Percentiles rank a stretch among this genome's conserved stretches.
Evolutionary conservation across 2,888 invertebrate species (phyloP).

Genomic region (Dorcus parallelipipedus): DNA sequence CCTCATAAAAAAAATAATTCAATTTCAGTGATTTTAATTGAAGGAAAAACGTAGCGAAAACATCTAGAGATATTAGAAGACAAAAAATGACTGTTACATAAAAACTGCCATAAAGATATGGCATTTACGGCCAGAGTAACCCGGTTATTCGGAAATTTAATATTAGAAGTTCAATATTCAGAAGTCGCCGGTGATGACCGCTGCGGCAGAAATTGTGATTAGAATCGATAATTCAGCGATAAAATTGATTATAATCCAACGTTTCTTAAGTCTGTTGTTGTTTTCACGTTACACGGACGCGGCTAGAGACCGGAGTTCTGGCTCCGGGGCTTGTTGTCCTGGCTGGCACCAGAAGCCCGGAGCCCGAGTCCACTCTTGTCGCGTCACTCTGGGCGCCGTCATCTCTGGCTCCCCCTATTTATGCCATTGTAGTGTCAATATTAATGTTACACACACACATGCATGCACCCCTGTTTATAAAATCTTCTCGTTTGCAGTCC

Average conservation of each 20-base stretch:
- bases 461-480: conserved; percentile 24
- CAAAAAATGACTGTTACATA: too few relatives aligned
- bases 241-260: conserved; percentile 3
- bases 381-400: conserved; percentile 38
- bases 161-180: too few relatives aligned
- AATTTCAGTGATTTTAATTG: too few relatives aligned
- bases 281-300: conserved; percentile 28
- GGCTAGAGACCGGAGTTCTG: conserved; percentile 25
- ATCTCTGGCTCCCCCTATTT: conserved; percentile 38
- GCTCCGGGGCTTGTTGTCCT: conserved; percentile 27
- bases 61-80: too few relatives aligned
- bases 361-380: conserved; percentile 39
- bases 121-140: too few relatives aligned
- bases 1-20: too few relatives aligned
- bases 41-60: too few relatives aligned
- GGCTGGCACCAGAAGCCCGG: conserved; percentile 34
- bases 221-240: neutral
- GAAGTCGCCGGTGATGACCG: neutral
- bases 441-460: conserved; percentile 36
- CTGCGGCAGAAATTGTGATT: neutral
- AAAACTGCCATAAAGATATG: too few relatives aligned
- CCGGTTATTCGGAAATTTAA: too few relatives aligned
- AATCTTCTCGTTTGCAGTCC: conserved; percentile 18
- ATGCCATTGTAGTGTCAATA: conserved; percentile 38
- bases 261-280: conserved; percentile 33